Evolutionary conservation across 1,140 invertebrate genomes (phyloP).

Genomic region (Heterodera carotae): DNA sequence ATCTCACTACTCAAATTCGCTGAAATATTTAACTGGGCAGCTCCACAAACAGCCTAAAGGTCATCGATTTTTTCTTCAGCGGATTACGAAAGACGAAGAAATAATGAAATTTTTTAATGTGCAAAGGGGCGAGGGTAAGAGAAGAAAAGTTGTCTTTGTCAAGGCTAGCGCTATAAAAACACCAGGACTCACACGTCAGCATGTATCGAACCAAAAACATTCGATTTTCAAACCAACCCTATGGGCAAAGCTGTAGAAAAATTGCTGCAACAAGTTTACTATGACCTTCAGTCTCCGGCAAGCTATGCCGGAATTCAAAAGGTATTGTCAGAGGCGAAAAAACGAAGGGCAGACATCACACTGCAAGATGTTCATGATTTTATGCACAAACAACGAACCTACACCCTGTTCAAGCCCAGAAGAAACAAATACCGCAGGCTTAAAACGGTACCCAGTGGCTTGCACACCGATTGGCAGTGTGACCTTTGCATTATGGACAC

Average conservation of each 20-base stretch:
- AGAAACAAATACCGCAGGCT: conserved; percentile 28
- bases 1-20: background rate
- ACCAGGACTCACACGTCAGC: background rate
- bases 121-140: background rate
- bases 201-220: too few relatives aligned
- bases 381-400: conserved; percentile 26
- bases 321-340: conserved; percentile 24
- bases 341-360: conserved; percentile 21
- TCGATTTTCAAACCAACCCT: conserved; percentile 3
- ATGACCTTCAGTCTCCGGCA: conserved; percentile 30
- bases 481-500: conserved; percentile 38
- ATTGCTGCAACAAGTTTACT: conserved; percentile 29
- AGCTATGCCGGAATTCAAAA: conserved; percentile 20
- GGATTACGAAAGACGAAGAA: background rate
- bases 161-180: conserved; percentile 8
- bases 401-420: conserved; percentile 30
- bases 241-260: conserved; percentile 26
- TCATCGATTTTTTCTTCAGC: background rate
- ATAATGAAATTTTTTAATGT: background rate
- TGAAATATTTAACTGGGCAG: background rate
- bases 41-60: background rate
- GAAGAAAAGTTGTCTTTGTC: background rate
- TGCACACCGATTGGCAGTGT: conserved; percentile 45
- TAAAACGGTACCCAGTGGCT: conserved; percentile 12
- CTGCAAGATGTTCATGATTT: conserved; percentile 22